Conservation (phyloP, 1,140 invertebrate genomes). For the Dinothrombium tinctorium region DNA sequence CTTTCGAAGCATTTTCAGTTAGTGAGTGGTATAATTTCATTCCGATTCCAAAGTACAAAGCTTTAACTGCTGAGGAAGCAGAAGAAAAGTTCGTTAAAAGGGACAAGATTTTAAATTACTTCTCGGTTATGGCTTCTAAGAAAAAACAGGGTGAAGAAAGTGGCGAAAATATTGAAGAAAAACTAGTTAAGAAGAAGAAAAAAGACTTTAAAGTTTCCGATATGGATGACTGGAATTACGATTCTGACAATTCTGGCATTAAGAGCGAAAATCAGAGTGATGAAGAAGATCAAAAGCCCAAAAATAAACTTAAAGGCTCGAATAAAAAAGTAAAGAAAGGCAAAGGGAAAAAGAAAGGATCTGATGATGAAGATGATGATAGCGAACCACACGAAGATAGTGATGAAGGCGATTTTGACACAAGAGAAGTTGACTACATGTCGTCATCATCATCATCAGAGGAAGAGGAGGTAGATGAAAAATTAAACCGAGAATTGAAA, state of each 20-base stretch:
- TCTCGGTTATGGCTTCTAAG: conserved; percentile 73
- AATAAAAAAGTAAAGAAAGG: conserved; percentile 9
- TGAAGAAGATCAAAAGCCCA: conserved; percentile 9
- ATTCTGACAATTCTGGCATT: conserved; percentile 26
- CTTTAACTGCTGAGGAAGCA: conserved; percentile 79
- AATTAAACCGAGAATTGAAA: conserved; percentile 36
- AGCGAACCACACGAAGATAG: conserved; percentile 78
- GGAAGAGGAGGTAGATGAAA: conserved; percentile 37
- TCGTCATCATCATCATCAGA: conserved; percentile 35
- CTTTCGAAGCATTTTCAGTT: conserved; percentile 81
- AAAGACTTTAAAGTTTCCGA: conserved; percentile 47
- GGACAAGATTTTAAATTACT: conserved; percentile 84
- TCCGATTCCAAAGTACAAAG: conserved; percentile 66
- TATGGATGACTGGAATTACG: conserved; percentile 72
- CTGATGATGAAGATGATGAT: conserved; percentile 40
- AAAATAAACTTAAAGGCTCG: conserved; percentile 14
- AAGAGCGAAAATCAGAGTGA: conserved; percentile 39
- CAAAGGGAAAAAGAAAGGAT: conserved; percentile 45
- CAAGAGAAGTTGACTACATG: conserved; percentile 43
- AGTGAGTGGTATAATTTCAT: conserved; percentile 71
- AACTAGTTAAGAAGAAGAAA: conserved; percentile 26
- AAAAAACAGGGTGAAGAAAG: conserved; percentile 43
- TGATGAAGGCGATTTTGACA: conserved; percentile 87
- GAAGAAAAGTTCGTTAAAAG: conserved; percentile 80
- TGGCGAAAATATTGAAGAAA: conserved; percentile 34